These are phyloP conservation scores for Slavum lentiscoides DNA, from an alignment of 2,888 invertebrate genomes.

Conservation along the genomic window DNA sequence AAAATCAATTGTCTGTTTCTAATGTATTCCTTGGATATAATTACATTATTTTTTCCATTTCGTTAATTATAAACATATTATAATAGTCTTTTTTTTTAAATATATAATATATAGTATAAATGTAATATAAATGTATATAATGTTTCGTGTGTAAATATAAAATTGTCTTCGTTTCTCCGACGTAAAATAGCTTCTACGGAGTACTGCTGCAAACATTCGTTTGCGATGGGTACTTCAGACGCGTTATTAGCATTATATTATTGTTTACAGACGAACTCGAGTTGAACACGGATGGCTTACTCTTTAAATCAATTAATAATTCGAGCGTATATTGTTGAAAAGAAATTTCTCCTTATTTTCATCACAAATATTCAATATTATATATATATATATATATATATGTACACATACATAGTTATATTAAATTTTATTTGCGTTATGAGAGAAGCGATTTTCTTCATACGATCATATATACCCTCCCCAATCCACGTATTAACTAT, in stretches of 20 bases:
- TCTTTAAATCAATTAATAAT: not conserved
- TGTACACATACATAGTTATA: not conserved
- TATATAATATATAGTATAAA: not conserved
- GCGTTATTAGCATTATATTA: not conserved
- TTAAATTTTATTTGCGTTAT: not conserved
- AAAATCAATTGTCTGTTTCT: constrained; percentile 33
- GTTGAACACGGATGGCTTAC: not conserved
- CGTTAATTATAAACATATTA: too few species aligned
- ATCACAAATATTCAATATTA: too few species aligned
- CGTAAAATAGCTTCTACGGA: not conserved
- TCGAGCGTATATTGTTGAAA: not conserved
- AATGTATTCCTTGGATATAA: constrained; percentile 6
- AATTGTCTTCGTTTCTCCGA: not conserved
- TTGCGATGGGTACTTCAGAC: not conserved
- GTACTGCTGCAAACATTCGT: not conserved
- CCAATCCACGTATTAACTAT: too few species aligned
- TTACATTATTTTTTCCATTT: not conserved
- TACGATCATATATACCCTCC: too few species aligned
- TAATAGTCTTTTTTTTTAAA: too few species aligned
- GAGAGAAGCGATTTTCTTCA: not conserved
- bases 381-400: too few species aligned
- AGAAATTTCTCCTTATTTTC: not conserved
- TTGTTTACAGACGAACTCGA: not conserved
- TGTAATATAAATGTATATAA: not conserved
- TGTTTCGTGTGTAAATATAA: not conserved